A percentile compares a stretch with the other conserved stretches of the same genome.
These are phyloP conservation scores for Himalopsyche kuldschensis DNA, from an alignment of 2,888 invertebrate species.

Conservation along the genomic window DNA sequence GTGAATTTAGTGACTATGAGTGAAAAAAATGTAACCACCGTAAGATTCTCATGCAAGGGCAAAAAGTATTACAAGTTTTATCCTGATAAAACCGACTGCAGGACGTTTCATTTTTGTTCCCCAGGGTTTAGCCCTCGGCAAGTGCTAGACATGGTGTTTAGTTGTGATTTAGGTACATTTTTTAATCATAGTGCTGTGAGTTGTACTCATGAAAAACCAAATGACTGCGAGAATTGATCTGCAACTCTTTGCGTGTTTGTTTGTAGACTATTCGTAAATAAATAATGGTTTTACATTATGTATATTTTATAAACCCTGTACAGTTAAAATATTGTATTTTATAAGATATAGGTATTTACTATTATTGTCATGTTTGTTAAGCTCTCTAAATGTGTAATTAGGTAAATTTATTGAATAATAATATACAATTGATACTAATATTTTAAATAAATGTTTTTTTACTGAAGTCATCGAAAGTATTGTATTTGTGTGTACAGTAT, in stretches of 20 bases:
- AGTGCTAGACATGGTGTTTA: conserved; percentile 62
- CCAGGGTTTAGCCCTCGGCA: conserved; percentile 60
- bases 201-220: conserved; percentile 51
- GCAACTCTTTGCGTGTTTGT: not conserved
- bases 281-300: conserved; percentile 35
- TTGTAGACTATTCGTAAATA: conserved; percentile 13
- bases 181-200: conserved; percentile 58
- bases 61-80: conserved; percentile 60
- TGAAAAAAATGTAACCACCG: conserved; percentile 40
- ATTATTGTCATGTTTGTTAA: not conserved
- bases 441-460: not conserved
- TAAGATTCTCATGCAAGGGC: conserved; percentile 59
- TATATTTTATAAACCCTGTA: conserved; percentile 17
- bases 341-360: not conserved
- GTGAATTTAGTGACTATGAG: conserved; percentile 39
- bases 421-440: not conserved
- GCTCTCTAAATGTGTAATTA: not conserved
- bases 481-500: not conserved
- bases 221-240: conserved; percentile 30
- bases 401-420: not conserved
- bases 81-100: conserved; percentile 60
- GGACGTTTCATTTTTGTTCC: conserved; percentile 64
- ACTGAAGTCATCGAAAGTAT: not conserved
- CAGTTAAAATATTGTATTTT: conserved; percentile 10
- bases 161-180: conserved; percentile 60